Evolutionary conservation across 2,888 invertebrate genomes (phyloP).

Genomic region (Seira sanloemensis): DNA sequence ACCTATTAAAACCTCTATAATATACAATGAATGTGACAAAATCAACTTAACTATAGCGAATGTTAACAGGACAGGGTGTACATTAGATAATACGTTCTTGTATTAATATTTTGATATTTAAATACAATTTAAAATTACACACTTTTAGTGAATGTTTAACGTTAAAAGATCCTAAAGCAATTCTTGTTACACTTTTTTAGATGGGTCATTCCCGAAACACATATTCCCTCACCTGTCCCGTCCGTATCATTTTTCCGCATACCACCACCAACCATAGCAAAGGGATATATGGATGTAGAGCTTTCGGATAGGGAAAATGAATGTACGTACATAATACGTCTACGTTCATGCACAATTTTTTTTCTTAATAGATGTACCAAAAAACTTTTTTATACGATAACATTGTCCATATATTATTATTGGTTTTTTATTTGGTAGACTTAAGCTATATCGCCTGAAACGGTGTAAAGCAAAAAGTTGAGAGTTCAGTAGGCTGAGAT

Average conservation of each 20-base stretch:
- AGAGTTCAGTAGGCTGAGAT: no score
- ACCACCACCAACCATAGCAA: conserved; percentile 39
- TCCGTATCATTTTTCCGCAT: conserved; percentile 66
- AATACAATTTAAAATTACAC: conserved; percentile 50
- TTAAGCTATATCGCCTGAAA: background rate
- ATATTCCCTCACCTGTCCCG: conserved; percentile 67
- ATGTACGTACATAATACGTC: background rate
- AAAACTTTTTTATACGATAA: background rate
- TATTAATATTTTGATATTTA: conserved; percentile 20
- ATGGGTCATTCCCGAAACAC: conserved; percentile 47
- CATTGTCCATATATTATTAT: background rate
- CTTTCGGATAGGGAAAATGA: no score
- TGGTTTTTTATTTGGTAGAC: background rate
- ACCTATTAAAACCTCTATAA: background rate
- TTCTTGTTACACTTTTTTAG: conserved; percentile 52
- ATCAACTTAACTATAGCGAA: background rate
- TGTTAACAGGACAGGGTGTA: background rate
- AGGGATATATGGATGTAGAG: background rate
- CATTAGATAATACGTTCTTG: background rate
- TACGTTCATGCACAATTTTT: background rate
- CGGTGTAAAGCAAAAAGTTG: conserved; percentile 1
- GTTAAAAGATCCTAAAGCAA: conserved; percentile 50
- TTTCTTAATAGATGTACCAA: background rate
- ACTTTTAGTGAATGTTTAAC: conserved; percentile 27
- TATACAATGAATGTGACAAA: background rate